These are phyloP conservation scores for Protonibea diacanthus DNA, from an alignment of 2,797 vertebrate genomes.

Conservation along the genomic window DNA sequence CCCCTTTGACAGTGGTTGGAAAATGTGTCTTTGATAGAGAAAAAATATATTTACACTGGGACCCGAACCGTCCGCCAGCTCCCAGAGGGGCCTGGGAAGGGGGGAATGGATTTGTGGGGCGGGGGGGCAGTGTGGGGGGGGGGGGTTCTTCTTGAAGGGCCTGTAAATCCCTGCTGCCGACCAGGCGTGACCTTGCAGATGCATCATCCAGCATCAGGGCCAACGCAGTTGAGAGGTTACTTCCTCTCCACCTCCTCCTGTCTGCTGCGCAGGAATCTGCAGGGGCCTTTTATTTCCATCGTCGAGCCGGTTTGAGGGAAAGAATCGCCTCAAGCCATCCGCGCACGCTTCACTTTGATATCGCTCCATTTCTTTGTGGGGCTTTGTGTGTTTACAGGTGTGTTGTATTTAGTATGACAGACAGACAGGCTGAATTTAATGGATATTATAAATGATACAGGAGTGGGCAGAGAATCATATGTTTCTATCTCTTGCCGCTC, in stretches of 20 bases:
- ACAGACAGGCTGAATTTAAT: background rate
- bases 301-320: background rate
- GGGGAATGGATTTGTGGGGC: background rate
- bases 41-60: conserved; percentile 75
- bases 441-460: background rate
- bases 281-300: conserved; percentile 23
- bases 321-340: background rate
- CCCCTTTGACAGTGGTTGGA: conserved; percentile 73
- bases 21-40: conserved; percentile 84
- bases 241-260: conserved; percentile 5
- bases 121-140: background rate
- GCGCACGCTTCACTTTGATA: background rate
- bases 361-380: background rate
- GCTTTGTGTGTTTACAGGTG: conserved; percentile 20
- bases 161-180: conserved; percentile 58
- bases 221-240: conserved; percentile 2
- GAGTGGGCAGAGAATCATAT: background rate
- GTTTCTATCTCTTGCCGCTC: background rate
- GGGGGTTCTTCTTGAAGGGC: conserved; percentile 43
- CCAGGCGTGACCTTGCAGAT: conserved; percentile 63
- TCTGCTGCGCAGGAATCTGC: conserved; percentile 28
- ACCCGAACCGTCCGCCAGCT: conserved; percentile 63
- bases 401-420: background rate
- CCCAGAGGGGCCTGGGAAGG: conserved; percentile 48
- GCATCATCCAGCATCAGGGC: conserved; percentile 39